Conservation (phyloP, 1,140 invertebrate species). For the Cryptotermes secundus region DNA sequence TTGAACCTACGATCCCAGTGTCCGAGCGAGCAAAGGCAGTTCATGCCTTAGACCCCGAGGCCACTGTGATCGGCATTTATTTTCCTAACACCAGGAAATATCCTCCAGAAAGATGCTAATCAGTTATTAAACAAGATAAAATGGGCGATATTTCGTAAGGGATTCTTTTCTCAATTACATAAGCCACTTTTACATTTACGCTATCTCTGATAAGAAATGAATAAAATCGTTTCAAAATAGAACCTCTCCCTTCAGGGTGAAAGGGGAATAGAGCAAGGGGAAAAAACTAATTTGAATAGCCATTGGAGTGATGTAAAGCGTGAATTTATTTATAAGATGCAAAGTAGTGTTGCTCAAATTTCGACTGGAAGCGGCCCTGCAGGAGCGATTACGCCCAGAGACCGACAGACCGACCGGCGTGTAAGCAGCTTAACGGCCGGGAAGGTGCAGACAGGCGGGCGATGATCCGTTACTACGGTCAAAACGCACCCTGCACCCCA, state of each 20-base stretch:
- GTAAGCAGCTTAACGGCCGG: not conserved
- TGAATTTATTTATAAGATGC: constrained; percentile 19
- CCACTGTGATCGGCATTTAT: no score
- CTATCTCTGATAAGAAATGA: not conserved
- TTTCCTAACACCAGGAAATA: no score
- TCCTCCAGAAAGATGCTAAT: no score
- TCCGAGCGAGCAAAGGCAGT: no score
- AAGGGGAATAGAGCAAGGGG: not conserved
- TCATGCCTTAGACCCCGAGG: no score
- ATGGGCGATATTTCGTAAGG: no score
- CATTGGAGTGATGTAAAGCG: constrained; percentile 7
- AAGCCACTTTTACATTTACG: not conserved
- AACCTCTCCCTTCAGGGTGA: not conserved
- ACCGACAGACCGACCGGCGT: not conserved
- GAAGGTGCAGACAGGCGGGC: not conserved
- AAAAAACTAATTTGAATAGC: constrained; percentile 20
- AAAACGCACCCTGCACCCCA: not conserved
- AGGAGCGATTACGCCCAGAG: not conserved
- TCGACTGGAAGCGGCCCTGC: not conserved
- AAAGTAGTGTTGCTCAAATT: not conserved
- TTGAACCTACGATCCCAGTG: no score
- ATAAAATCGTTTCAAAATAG: not conserved
- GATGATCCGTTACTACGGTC: not conserved
- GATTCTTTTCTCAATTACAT: not conserved
- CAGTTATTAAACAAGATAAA: no score